Evolutionary conservation across 2,113 vertebrate genomes (phyloP).

Genomic region (Actinemys pallida): DNA sequence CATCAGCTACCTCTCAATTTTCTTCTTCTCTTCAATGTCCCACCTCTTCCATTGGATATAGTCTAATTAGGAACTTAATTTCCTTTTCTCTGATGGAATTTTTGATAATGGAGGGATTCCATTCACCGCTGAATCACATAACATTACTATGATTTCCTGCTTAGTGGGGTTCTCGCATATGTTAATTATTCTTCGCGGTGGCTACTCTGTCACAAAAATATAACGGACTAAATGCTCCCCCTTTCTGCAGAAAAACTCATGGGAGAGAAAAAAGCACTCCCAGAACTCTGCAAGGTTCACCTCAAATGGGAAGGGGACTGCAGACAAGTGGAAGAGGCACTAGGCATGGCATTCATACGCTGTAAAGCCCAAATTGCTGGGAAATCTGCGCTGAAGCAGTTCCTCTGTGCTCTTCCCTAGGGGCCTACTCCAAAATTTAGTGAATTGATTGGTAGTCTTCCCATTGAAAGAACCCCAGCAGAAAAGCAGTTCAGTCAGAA

Average conservation of each 20-base stretch:
- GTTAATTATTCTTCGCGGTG: conserved; percentile 66
- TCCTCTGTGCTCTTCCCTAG: not conserved
- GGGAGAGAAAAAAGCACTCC: not conserved
- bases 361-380: not conserved
- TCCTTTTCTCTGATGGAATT: conserved; percentile 89
- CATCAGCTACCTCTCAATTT: conserved; percentile 82
- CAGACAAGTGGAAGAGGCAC: not conserved
- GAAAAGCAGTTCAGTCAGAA: not conserved
- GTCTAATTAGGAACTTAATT: conserved; percentile 94
- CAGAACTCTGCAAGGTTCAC: not conserved
- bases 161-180: conserved; percentile 68
- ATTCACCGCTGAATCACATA: conserved; percentile 77
- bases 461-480: not conserved
- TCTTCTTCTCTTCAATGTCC: conserved; percentile 84
- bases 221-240: not conserved
- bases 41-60: conserved; percentile 89
- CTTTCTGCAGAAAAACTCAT: not conserved
- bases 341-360: not conserved
- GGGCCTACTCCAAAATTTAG: not conserved
- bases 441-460: not conserved
- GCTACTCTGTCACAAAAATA: conserved; percentile 48
- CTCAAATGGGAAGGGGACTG: not conserved
- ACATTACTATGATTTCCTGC: conserved; percentile 73
- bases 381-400: not conserved
- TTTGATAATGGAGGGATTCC: conserved; percentile 81